Conservation (phyloP, 2,113 vertebrate genomes). For the zebrafish (Danio rerio) region DNA sequence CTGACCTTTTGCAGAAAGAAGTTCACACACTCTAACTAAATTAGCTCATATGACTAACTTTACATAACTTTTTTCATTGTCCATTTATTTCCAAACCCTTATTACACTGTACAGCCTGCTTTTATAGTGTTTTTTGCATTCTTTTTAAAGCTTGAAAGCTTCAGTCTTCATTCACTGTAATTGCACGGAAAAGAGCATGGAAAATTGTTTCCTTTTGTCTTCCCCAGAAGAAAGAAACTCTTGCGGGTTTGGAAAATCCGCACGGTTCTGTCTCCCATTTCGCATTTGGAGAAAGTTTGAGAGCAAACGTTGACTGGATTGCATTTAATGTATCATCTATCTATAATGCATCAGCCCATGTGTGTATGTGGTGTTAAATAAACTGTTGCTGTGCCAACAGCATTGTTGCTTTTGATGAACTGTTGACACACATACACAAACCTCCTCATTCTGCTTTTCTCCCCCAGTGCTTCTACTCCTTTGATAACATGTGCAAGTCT, state of each 20-base stretch:
- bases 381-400: conserved; percentile 52
- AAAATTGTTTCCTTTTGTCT: conserved; percentile 8
- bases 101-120: neutral
- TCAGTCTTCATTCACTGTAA: neutral
- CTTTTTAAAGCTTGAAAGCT: conserved; percentile 15
- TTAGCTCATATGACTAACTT: neutral
- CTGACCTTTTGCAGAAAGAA: neutral
- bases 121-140: neutral
- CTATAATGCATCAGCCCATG: conserved; percentile 46
- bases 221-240: neutral
- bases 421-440: conserved; percentile 36
- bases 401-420: conserved; percentile 57
- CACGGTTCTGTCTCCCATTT: conserved; percentile 31
- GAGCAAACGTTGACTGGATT: conserved; percentile 7
- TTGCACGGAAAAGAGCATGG: conserved; percentile 8
- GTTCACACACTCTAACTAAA: neutral
- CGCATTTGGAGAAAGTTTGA: conserved; percentile 41
- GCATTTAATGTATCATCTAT: conserved; percentile 50
- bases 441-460: neutral
- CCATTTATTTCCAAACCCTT: neutral
- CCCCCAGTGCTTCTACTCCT: conserved; percentile 12
- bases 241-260: neutral
- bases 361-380: conserved; percentile 48
- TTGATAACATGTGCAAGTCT: conserved; percentile 67
- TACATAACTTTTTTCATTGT: neutral